Evolutionary conservation across 2,888 invertebrate species (phyloP), one percentile per base, ranked within the genome.

Genomic region (Sisyra terminalis): DNA sequence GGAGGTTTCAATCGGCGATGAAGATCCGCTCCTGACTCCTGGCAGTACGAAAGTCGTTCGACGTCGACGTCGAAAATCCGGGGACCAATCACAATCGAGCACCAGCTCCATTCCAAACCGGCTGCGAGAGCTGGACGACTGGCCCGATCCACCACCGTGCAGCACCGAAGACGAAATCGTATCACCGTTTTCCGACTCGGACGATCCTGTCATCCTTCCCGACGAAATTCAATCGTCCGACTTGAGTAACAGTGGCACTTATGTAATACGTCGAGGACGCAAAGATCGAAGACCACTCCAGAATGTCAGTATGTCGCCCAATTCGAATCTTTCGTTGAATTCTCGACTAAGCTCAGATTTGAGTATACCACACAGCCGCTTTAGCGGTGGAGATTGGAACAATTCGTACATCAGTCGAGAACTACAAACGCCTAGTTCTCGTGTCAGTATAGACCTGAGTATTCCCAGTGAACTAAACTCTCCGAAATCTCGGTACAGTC

Each of bases 1-100:
- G 86, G 85, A 87, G 68, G 85, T 87, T 48, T 78, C 85, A 47
- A 69, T 87, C 52, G 71, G 71, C 44, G 78, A 79, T 57, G 68
- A 69, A 55, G 77, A 78, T 57, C 73, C 77, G 45, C 66, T 78
- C 35, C 70, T 78, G 47, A 77, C 77, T 37, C 80, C 80, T 36
- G 80, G 75, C 41, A 75, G 75, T 55, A 77, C 75, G 47, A 76
- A 75, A 63, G 77, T 77, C 46, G 75, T 67, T 41, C 65, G 69
- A 49, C 68, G 69, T 8, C 60, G 70, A 53, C 65, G 70, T 59
- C 61, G 69, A 56, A 70, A 68, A 55, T 70, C 69, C 30, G 67
- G 68, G 38, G 70, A 70, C 49, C 66, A 66, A 45, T 75, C 75
- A 11, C 70, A 74, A 53, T 75, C 75, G 11, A 76, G 76, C 55